Evolutionary conservation across 92 coral and sea anemone species (phyloP).

Genomic region (Porites lobata): DNA sequence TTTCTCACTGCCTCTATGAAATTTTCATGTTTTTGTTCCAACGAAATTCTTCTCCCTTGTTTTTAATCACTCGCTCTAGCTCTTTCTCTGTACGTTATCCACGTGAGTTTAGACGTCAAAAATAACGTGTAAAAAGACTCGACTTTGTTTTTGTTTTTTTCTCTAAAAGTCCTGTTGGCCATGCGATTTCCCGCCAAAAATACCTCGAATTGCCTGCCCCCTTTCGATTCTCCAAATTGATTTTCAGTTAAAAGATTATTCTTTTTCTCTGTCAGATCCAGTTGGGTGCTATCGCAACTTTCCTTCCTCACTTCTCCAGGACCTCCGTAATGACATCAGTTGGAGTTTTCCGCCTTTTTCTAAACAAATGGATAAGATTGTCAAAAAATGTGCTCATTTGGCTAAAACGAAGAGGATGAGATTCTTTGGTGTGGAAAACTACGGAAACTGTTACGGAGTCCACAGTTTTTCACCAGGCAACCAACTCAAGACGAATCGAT

Average conservation of each 20-base stretch:
- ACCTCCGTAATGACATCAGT: constrained; percentile 13
- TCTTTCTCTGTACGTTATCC: no score
- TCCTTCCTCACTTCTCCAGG: neutral
- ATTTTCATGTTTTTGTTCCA: no score
- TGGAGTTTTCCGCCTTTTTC: neutral
- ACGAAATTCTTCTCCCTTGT: no score
- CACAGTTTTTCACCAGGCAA: neutral
- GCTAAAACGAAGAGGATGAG: constrained; percentile 1
- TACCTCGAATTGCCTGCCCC: neutral
- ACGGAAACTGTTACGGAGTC: constrained; percentile 29
- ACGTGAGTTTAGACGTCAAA: no score
- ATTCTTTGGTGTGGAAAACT: constrained; percentile 31
- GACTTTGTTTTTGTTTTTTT: no score
- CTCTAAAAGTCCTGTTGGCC: no score
- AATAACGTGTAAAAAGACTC: no score
- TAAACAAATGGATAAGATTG: neutral
- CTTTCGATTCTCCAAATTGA: neutral
- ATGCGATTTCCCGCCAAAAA: no score
- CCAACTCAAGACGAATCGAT: neutral
- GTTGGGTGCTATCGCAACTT: constrained; percentile 8
- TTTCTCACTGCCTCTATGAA: no score
- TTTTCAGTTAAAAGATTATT: neutral
- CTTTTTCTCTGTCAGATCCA: constrained; percentile 1
- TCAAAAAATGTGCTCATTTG: constrained; percentile 15
- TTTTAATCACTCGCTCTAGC: no score